Evolutionary conservation across 2,113 vertebrate genomes (phyloP), one percentile per base, ranked within the genome.

Genomic region (Choloepus hoffmanni): DNA sequence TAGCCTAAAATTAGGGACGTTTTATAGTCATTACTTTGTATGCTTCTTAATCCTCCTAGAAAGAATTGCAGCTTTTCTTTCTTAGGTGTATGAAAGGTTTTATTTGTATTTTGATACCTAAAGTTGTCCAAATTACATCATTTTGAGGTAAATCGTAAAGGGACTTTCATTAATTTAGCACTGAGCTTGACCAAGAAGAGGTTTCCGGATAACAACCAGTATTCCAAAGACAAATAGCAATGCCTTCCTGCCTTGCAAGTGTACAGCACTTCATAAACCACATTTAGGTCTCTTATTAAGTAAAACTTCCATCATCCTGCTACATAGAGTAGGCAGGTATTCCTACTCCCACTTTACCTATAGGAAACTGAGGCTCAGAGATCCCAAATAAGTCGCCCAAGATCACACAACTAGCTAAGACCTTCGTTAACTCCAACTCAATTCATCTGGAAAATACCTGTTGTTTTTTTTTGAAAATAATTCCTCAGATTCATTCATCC

Each of bases 101-200:
- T 33, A 55, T 67, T 92, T 84, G 8, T 55, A 28, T 86, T 95
- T 96, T 77, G 89, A 23, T 72, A 76, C 50, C 92, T 92, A 45
- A 93, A 67, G 50, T 74, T 43, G 24, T 74, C 53, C 48, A 63
- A 2, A 50, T 40, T 62, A 7, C 9, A 30, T 79, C 15, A 74
- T 85, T 95, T 62, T 58, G 7, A 76, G 36, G 28, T 58, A 84
- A 43, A 85, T 63, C 15, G 21, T 43, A 62, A 85, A n/a, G 70
- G 26, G 85, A 81, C 55, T 95, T 68, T 73, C 13, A 48, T 28
- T 90, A 90, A 67, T 70, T 93, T 84, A 85, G 33, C 85, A 11
- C 8, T 68, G 3, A 88, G 62, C 33, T 88, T 12, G 58, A 21
- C 23, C 53, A 24, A 53, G 33, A 94, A 81, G 77, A 63, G 19